phyloP scores from a whole-genome alignment of 37 sponge, comb jelly and placozoan species.

The Oopsacas minuta region DNA sequence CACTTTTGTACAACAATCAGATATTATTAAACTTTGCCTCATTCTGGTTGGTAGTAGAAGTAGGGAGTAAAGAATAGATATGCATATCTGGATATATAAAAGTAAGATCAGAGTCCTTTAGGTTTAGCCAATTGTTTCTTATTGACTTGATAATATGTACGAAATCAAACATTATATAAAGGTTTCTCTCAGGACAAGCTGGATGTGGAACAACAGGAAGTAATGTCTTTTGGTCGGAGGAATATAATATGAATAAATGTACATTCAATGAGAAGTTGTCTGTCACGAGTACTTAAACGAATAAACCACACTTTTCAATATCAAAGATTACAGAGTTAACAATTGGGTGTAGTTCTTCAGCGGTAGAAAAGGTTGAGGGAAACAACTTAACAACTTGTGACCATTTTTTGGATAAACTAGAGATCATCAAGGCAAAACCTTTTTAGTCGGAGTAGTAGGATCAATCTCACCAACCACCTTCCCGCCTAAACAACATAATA shows the following conservation, averaged over 20 bases:
- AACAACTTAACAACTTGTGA: background rate
- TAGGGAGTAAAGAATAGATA: background rate
- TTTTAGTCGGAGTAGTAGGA: no score
- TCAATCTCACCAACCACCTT: background rate
- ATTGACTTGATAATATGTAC: background rate
- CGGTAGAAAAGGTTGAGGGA: background rate
- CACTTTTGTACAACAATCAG: background rate
- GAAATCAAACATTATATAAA: background rate
- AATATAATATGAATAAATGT: no score
- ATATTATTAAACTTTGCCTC: background rate
- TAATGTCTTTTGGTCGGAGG: background rate
- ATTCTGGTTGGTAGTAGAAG: background rate
- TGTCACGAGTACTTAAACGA: background rate
- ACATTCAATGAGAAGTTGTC: background rate
- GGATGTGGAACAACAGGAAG: background rate
- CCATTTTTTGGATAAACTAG: background rate
- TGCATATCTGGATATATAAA: no score
- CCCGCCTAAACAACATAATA: background rate
- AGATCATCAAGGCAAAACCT: no score
- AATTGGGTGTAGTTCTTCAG: background rate
- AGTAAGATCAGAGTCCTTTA: no score
- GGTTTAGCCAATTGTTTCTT: no score
- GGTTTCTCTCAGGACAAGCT: background rate
- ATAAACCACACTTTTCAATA: background rate
- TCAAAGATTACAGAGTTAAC: background rate